Base-by-base conservation (phyloP, 2,113 vertebrate species). In the Coptodon rendalli region DNA sequence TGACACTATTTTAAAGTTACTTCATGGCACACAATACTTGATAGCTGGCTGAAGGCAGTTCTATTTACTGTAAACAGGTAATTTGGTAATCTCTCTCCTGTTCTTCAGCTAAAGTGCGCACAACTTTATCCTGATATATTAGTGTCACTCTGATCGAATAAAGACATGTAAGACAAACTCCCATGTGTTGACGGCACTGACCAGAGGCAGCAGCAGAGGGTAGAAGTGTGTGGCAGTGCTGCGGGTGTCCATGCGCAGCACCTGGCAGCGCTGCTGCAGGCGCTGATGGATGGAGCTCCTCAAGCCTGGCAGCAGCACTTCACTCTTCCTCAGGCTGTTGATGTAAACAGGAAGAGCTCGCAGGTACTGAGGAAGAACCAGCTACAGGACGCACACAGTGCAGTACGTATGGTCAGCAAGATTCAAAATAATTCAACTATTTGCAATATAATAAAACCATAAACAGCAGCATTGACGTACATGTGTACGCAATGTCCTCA, bases 241-340 rank as follows among this genome's bases (percentile, higher is more conserved):
- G 84, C 61, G 6, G 61, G 93, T 43, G 90, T 97, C 96, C 95
- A 97, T 95, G 85, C 87, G 38, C 68, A 97, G 92, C 19, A 96
- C 92, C 86, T 92, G 92, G 86, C 96, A 95, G 14, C 95, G 95
- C 91, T 91, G 94, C 87, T 95, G 95, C 80, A 96, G 94, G 14
- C 97, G 94, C 82, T 95, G 95, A 88, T 96, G 95, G 40, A 97
- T 63, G 19, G 96, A 96, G 93, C 93, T 96, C 57, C 94, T 92
- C 83, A 96, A 87, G 11, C 96, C 95, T 1, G 96, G 96, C 86
- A 97, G 95, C 81, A 97, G 91, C 45, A 97, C 96, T 45, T 96
- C 96, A 3, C 97, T 97, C 92, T 97, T 97, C 87, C 96, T 95
- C 90, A 97, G 92, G 50, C 97, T 96, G 94, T 97, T 97, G 87